Conservation (phyloP, 1,140 invertebrate species). For the Leptopilina clavipes region DNA sequence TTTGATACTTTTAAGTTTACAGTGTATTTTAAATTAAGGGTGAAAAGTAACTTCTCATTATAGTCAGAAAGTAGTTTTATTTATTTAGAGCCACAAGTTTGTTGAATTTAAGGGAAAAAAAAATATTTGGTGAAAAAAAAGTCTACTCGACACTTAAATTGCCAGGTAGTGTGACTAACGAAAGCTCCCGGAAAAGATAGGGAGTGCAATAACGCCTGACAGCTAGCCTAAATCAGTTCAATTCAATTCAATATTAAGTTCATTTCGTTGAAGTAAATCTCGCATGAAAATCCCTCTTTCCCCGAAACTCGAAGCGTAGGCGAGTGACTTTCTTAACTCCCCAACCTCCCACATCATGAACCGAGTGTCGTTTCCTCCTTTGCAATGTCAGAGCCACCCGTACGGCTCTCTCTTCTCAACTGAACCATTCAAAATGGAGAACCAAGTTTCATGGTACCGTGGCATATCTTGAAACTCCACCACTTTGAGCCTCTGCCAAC, state of each 20-base stretch:
- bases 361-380: slow-evolving; percentile 19
- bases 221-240: slow-evolving; percentile 23
- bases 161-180: slow-evolving; percentile 3
- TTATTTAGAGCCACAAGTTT: too few species aligned
- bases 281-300: slow-evolving; percentile 22
- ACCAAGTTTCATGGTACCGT: slow-evolving; percentile 43
- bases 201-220: slow-evolving; percentile 30
- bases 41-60: too few species aligned
- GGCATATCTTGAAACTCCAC: slow-evolving; percentile 48
- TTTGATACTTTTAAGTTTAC: too few species aligned
- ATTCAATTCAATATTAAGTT: slow-evolving; percentile 32
- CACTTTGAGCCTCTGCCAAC: slow-evolving; percentile 63
- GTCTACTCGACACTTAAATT: not conserved
- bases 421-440: slow-evolving; percentile 43
- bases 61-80: too few species aligned
- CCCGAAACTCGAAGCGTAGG: not conserved
- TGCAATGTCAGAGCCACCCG: slow-evolving; percentile 26
- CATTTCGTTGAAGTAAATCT: slow-evolving; percentile 19
- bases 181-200: slow-evolving; percentile 19
- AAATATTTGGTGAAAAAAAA: not conserved
- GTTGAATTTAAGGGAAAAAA: too few species aligned
- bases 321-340: slow-evolving; percentile 20
- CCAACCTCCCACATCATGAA: not conserved
- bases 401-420: not conserved
- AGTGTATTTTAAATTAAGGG: too few species aligned